Base-by-base conservation (phyloP, 2,113 vertebrate genomes). In the Electrona antarctica region DNA sequence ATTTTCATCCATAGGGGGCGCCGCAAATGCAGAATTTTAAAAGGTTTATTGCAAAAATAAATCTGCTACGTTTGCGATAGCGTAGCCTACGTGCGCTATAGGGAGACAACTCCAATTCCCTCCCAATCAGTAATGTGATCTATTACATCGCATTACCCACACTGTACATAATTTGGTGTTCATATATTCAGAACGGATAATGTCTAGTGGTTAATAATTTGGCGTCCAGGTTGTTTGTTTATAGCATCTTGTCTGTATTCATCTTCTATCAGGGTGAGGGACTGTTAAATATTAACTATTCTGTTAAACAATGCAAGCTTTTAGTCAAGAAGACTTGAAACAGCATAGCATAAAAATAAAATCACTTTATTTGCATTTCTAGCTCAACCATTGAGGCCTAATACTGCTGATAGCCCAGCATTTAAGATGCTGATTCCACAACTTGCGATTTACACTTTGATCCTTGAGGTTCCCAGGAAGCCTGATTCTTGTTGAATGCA, bases 331-430 rank as follows among this genome's bases (percentile, higher is more conserved):
- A 45, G 15, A 8, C 2, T 9, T 7, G 7, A 5, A 58, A 47
- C 29, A 33, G n/a, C n/a, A n/a, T n/a, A n/a, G n/a, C n/a, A n/a
- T n/a, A n/a, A n/a, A n/a, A n/a, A n/a, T n/a, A n/a, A n/a, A n/a
- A n/a, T n/a, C n/a, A n/a, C 3, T 69, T 71, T 48, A 64, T 74
- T 60, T 59, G 50, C 11, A 47, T n/a, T n/a, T 63, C 74, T 77
- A 56, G 64, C 68, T 74, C 46, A 74, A 47, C 21, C 71, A 15
- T 78, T 66, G 9, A 21, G 58, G n/a, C n/a, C 52, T 73, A 10
- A 9, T 29, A n/a, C 71, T 78, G 83, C 82, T 85, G 78, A 84
- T 64, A 48, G 33, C 1, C 47, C 45, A 67, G 41, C 72, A 4
- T 13, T 58, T 15, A 41, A 57, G 12, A 41, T 62, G 61, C 75